Conservation (phyloP, 2,888 invertebrate species). For the Lottia gigantea region DNA sequence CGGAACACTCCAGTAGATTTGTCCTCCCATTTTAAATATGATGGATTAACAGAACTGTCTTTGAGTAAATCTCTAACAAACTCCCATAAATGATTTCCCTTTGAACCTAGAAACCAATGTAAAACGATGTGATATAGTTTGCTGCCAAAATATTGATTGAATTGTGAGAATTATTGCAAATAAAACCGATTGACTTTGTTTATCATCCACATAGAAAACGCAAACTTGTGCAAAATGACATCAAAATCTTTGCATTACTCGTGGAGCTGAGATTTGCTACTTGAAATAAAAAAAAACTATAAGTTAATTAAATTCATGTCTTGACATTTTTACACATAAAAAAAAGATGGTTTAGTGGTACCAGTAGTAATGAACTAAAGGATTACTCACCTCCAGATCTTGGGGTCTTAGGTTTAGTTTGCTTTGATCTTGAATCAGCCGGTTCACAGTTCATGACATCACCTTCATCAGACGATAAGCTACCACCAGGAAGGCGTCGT, state of each 20-base stretch:
- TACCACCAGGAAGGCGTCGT: neutral
- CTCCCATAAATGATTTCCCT: slow-evolving; percentile 77
- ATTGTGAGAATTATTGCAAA: too few relatives aligned
- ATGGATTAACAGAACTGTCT: slow-evolving; percentile 82
- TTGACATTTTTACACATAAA: too few relatives aligned
- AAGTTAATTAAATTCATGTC: too few relatives aligned
- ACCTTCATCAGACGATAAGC: neutral
- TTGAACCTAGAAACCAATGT: slow-evolving; percentile 25
- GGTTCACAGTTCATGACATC: neutral
- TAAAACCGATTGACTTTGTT: too few relatives aligned
- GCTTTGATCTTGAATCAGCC: neutral
- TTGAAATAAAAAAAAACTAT: too few relatives aligned
- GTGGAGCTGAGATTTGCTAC: too few relatives aligned
- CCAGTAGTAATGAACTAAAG: too few relatives aligned
- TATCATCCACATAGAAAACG: too few relatives aligned
- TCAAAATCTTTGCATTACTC: too few relatives aligned
- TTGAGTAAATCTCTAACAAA: slow-evolving; percentile 85
- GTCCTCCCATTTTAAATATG: slow-evolving; percentile 89
- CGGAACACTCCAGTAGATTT: slow-evolving; percentile 85
- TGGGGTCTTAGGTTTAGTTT: neutral
- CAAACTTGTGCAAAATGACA: too few relatives aligned
- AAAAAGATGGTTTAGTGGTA: too few relatives aligned
- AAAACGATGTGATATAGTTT: neutral
- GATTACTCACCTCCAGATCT: neutral
- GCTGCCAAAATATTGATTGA: too few relatives aligned